These are phyloP conservation scores for Paramormyrops kingsleyae DNA, from an alignment of 2,113 vertebrate species.

Conservation along the genomic window DNA sequence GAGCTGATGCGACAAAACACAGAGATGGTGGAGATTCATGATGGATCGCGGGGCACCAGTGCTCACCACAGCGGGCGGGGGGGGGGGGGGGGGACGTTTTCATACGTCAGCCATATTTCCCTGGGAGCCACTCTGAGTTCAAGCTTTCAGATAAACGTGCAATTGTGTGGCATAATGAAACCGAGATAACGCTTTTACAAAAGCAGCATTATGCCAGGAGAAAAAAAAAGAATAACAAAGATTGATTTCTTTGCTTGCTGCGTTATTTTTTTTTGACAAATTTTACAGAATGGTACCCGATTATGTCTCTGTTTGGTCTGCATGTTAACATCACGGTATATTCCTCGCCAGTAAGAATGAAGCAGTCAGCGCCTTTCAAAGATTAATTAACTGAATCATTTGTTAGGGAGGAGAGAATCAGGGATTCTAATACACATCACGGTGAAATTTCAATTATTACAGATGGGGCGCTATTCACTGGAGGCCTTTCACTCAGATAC, in stretches of 20 bases:
- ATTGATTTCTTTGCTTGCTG: not conserved
- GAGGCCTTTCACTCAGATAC: not conserved
- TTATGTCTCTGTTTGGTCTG: not conserved
- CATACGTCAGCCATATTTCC: constrained; percentile 21
- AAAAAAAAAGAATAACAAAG: not conserved
- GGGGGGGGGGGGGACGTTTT: not conserved
- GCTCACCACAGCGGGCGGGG: not conserved
- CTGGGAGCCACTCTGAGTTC: constrained; percentile 19
- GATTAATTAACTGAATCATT: not conserved
- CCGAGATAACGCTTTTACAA: not conserved
- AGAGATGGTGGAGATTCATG: not conserved
- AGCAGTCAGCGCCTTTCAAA: not conserved
- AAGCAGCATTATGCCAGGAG: not conserved
- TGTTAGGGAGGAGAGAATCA: not conserved
- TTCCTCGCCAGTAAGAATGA: not conserved
- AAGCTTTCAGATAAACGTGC: not conserved
- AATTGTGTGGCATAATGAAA: constrained; percentile 3
- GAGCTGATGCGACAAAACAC: constrained; percentile 9
- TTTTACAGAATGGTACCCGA: not conserved
- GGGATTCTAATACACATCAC: not conserved
- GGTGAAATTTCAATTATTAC: not conserved
- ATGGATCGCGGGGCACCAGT: not conserved
- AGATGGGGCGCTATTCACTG: not conserved
- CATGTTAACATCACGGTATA: not conserved
- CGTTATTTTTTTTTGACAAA: not conserved